Base-by-base conservation (phyloP, 2,113 vertebrate species). In the Cyphomyrus discorhynchus region DNA sequence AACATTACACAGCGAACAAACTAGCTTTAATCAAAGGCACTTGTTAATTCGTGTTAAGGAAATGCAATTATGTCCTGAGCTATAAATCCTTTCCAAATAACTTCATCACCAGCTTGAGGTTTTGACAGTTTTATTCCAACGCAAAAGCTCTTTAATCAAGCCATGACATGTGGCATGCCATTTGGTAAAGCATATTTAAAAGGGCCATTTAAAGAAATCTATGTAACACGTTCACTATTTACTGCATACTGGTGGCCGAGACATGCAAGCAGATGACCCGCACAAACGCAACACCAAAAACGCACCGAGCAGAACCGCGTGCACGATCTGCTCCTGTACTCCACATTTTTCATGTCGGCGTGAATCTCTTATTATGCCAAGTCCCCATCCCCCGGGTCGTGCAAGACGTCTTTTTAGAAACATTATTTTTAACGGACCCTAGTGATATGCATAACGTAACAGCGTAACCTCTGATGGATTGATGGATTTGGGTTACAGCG, bases 61-160 rank as follows among this genome's bases (percentile, higher is more conserved):
- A 77, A 15, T 77, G 74, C 15, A 80, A 80, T 80, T 39, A 42
- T 80, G 21, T 85, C 46, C 19, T 46, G 39, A 15, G 47, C 66
- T 89, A 74, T 89, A 53, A 58, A 58, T 62, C 77, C 7, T 42
- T 46, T 27, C 0, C 9, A 31, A 62, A 84, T 62, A 89, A 42
- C 77, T 62, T 62, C 56, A 82, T 85, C 52, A 62, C 52, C 52
- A 85, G 52, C 80, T 24, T 85, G 47, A 62, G 89, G 17, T 85
- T 89, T 70, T 84, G 49, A 35, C 77, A 89, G 77, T 89, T 77
- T 58, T 85, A 89, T 89, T 84, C 89, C 83, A 85, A 85, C 56
- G 52, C 31, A 62, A 62, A 89, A 85, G 39, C n/a, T 62, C 80
- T 47, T 89, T 45, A 83, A 89, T 85, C 52, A 58, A 58, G 89